phyloP scores from a whole-genome alignment of 2,888 invertebrate genomes.

The Drosophila nr. fundita region DNA sequence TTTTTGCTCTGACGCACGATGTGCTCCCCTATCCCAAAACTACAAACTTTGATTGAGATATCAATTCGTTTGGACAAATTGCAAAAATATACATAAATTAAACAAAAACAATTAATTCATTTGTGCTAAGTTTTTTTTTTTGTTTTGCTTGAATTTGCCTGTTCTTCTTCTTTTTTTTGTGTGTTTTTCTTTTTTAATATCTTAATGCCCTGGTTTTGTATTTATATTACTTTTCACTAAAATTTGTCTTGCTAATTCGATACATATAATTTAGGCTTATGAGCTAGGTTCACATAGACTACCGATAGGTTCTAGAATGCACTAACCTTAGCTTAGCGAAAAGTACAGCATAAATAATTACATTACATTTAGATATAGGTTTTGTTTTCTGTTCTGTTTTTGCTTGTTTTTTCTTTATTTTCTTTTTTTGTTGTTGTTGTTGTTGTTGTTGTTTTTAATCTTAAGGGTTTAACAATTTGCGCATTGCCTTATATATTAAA shows the following conservation, averaged over 20 bases:
- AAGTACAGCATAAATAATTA: constrained; percentile 78
- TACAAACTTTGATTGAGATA: constrained; percentile 55
- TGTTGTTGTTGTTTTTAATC: constrained; percentile 33
- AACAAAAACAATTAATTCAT: constrained; percentile 66
- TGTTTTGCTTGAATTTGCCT: constrained; percentile 39
- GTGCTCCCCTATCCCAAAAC: constrained; percentile 52
- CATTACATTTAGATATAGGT: constrained; percentile 61
- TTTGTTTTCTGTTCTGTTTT: not conserved
- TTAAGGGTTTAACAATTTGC: constrained; percentile 65
- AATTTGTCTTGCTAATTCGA: constrained; percentile 77
- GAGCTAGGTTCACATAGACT: constrained; percentile 72
- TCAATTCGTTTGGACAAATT: constrained; percentile 47
- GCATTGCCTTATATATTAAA: constrained; percentile 43
- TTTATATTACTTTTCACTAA: constrained; percentile 66
- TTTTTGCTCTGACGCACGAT: constrained; percentile 47
- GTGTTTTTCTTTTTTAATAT: constrained; percentile 17
- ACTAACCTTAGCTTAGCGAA: constrained; percentile 84
- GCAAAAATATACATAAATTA: constrained; percentile 41
- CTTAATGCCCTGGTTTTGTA: constrained; percentile 33
- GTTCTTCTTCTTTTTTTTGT: constrained; percentile 8
- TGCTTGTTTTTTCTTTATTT: constrained; percentile 20
- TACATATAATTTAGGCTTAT: constrained; percentile 75
- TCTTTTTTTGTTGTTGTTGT: constrained; percentile 13
- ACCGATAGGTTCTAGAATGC: constrained; percentile 82
- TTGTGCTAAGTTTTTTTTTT: constrained; percentile 70